These are phyloP conservation scores for Ptilonorhynchus violaceus DNA, from an alignment of 2,113 vertebrate genomes.

Conservation along the genomic window DNA sequence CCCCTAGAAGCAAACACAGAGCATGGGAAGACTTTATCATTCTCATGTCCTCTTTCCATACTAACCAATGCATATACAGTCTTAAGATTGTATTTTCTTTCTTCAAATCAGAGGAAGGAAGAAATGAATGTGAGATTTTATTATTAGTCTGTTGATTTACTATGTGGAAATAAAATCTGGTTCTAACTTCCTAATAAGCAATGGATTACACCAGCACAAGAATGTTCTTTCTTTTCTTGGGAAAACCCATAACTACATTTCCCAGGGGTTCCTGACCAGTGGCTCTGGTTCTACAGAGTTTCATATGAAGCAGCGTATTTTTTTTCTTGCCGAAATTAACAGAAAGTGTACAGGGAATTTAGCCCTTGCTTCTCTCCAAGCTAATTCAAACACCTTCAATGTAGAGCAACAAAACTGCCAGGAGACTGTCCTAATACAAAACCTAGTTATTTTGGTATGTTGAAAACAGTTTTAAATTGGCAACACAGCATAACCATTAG, in stretches of 20 bases:
- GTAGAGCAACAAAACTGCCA: background rate
- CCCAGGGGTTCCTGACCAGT: background rate
- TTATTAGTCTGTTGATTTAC: conserved; percentile 1
- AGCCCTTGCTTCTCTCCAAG: background rate
- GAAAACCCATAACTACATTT: background rate
- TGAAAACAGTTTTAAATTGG: conserved; percentile 26
- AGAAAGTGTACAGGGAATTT: background rate
- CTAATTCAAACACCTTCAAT: conserved; percentile 4
- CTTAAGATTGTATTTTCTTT: background rate
- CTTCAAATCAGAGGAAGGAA: background rate
- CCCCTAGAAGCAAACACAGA: conserved; percentile 10
- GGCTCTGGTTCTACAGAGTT: background rate
- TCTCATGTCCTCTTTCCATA: background rate
- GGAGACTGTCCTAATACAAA: background rate
- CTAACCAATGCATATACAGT: background rate
- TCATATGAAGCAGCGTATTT: background rate
- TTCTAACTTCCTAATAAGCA: background rate
- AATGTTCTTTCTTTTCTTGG: background rate
- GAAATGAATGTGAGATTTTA: conserved; percentile 18
- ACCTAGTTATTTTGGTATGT: background rate
- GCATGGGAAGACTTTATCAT: conserved; percentile 3
- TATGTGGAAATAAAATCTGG: background rate
- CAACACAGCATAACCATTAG: conserved; percentile 30
- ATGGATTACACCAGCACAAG: background rate
- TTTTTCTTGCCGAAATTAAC: background rate